A percentile compares a stretch with the other conserved stretches of the same genome.
Evolutionary conservation across 1,140 invertebrate genomes (phyloP).

Genomic region (Euura saliciscinereae): DNA sequence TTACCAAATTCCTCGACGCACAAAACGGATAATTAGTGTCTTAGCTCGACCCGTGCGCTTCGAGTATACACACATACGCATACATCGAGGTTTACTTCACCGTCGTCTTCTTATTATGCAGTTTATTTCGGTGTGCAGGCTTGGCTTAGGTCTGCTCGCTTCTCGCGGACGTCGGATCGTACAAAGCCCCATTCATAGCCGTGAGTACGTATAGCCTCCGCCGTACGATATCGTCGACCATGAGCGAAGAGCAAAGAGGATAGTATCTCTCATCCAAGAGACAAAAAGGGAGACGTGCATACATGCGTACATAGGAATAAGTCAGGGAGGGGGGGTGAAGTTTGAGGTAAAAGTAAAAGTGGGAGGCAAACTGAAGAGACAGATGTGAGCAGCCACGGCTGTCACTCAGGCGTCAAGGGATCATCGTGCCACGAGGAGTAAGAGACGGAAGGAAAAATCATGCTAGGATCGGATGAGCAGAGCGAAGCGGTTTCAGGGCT

Average conservation of each 20-base stretch:
- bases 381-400: slow-evolving; percentile 43
- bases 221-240: neutral
- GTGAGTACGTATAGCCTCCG: slow-evolving; percentile 20
- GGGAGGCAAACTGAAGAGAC: slow-evolving; percentile 34
- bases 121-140: slow-evolving; percentile 35
- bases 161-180: slow-evolving; percentile 18
- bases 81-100: neutral
- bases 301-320: too few species aligned
- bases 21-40: slow-evolving; percentile 33
- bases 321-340: slow-evolving; percentile 14
- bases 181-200: slow-evolving; percentile 41
- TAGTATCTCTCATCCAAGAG: too few species aligned
- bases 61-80: neutral
- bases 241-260: slow-evolving; percentile 18
- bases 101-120: slow-evolving; percentile 21
- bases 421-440: slow-evolving; percentile 27
- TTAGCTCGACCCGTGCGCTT: slow-evolving; percentile 13
- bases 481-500: neutral
- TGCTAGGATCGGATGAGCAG: slow-evolving; percentile 1
- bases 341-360: slow-evolving; percentile 32
- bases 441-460: slow-evolving; percentile 19
- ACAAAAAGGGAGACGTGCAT: too few species aligned
- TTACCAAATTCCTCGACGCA: slow-evolving; percentile 26
- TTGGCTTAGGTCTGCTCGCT: neutral
- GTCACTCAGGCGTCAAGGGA: slow-evolving; percentile 52